Conservation (phyloP, 2,888 invertebrate species). For the Tineola bisselliella region DNA sequence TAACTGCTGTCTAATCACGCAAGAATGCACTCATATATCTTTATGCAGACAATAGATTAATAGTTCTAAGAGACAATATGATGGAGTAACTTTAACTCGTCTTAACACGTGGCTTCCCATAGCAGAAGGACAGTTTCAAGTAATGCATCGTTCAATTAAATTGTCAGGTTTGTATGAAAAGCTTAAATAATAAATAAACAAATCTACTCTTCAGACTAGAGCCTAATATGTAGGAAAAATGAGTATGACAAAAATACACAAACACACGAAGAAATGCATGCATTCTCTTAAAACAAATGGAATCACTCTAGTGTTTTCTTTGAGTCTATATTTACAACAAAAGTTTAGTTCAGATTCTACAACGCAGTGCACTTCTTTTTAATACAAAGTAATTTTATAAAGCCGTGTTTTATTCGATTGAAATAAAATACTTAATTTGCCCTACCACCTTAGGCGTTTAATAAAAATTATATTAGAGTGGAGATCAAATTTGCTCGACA, state of each 20-base stretch:
- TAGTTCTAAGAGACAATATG: too few species aligned
- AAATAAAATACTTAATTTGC: not conserved
- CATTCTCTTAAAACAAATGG: slow-evolving; percentile 67
- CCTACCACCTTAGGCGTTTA: slow-evolving; percentile 3
- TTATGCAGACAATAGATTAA: too few species aligned
- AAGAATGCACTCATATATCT: too few species aligned
- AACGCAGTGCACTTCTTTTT: slow-evolving; percentile 5
- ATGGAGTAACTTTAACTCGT: too few species aligned
- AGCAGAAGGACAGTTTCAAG: too few species aligned
- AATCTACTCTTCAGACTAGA: slow-evolving; percentile 46
- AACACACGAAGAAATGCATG: slow-evolving; percentile 65
- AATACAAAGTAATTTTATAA: not conserved
- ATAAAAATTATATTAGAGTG: not conserved
- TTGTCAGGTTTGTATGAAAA: too few species aligned
- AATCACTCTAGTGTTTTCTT: slow-evolving; percentile 39
- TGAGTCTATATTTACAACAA: slow-evolving; percentile 11
- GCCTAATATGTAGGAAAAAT: slow-evolving; percentile 49
- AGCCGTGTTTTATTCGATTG: not conserved
- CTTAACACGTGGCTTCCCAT: too few species aligned
- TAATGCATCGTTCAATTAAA: too few species aligned
- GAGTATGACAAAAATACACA: slow-evolving; percentile 40
- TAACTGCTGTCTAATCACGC: too few species aligned
- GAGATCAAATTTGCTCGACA: not conserved
- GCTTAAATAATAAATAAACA: not conserved
- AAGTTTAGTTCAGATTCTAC: not conserved